Evolutionary conservation across 23 tunicate species (phyloP).

Genomic region (Halocynthia aurantium): DNA sequence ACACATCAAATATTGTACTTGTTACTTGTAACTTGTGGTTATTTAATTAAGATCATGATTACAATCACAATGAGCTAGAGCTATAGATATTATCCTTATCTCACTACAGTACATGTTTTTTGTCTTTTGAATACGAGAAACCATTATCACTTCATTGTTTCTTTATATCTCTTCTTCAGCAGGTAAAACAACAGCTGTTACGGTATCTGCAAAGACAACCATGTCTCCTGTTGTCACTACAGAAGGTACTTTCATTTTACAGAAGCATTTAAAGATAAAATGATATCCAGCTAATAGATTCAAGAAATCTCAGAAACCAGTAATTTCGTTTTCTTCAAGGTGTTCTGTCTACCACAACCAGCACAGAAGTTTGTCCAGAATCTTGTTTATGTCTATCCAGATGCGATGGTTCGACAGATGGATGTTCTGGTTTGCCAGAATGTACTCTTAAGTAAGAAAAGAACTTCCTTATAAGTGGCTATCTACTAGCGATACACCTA

Average conservation of each 20-base stretch:
- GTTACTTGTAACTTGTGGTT: background rate
- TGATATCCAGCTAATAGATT: too few species aligned
- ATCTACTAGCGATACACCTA: background rate
- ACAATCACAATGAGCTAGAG: background rate
- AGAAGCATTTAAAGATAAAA: too few species aligned
- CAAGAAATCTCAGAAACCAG: too few species aligned
- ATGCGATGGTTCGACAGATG: slow-evolving; percentile 56
- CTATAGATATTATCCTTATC: background rate
- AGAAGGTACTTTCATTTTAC: too few species aligned
- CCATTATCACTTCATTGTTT: background rate
- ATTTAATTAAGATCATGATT: background rate
- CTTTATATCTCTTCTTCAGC: background rate
- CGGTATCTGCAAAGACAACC: slow-evolving; percentile 24
- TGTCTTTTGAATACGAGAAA: background rate
- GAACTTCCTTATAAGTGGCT: background rate
- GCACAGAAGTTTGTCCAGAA: slow-evolving; percentile 26
- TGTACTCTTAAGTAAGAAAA: slow-evolving; percentile 59
- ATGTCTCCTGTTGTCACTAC: slow-evolving; percentile 16
- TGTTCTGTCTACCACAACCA: slow-evolving; percentile 2
- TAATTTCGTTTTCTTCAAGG: too few species aligned
- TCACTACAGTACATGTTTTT: background rate
- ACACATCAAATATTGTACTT: too few species aligned
- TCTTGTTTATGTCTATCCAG: slow-evolving; percentile 55
- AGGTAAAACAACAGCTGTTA: background rate
- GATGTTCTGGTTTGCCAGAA: slow-evolving; percentile 44